A percentile compares a stretch with the other conserved stretches of the same genome.
Conservation (phyloP, 2,113 vertebrate species). For the Speoplatyrhinus poulsoni region DNA sequence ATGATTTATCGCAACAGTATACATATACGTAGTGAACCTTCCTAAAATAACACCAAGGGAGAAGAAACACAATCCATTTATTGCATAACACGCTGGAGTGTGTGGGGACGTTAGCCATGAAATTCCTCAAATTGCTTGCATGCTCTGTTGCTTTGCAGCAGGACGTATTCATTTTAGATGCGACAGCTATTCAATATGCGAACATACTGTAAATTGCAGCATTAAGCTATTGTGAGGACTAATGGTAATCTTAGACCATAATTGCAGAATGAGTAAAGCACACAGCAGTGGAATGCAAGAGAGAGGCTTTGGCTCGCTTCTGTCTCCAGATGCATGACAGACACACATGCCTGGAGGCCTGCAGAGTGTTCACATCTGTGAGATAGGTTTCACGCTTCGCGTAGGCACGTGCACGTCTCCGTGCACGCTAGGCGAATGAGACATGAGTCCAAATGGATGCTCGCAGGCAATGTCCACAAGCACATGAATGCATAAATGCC, state of each 20-base stretch:
- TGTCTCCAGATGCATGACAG: slow-evolving; percentile 29
- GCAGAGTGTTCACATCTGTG: slow-evolving; percentile 40
- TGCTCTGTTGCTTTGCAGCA: too few species aligned
- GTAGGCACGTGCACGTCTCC: slow-evolving; percentile 4
- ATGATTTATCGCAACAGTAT: too few species aligned
- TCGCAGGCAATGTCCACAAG: neutral
- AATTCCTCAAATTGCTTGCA: too few species aligned
- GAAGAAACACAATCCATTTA: too few species aligned
- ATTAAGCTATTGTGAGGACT: neutral
- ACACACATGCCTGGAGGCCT: slow-evolving; percentile 32
- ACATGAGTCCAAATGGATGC: slow-evolving; percentile 1
- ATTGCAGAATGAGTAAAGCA: too few species aligned
- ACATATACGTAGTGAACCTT: too few species aligned
- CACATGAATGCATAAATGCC: neutral
- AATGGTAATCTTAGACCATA: slow-evolving; percentile 4
- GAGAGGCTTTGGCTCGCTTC: slow-evolving; percentile 9
- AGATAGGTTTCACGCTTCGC: slow-evolving; percentile 28
- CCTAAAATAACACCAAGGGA: too few species aligned
- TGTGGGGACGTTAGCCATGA: too few species aligned
- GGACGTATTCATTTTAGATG: too few species aligned
- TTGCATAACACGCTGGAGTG: too few species aligned
- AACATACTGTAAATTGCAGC: too few species aligned
- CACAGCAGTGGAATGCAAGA: slow-evolving; percentile 40
- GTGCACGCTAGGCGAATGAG: neutral
- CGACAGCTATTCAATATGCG: too few species aligned